A percentile compares a stretch with the other conserved stretches of the same genome.
These are phyloP conservation scores for Hirtodrosophila duncani DNA, from an alignment of 2,888 invertebrate species.

Conservation along the genomic window DNA sequence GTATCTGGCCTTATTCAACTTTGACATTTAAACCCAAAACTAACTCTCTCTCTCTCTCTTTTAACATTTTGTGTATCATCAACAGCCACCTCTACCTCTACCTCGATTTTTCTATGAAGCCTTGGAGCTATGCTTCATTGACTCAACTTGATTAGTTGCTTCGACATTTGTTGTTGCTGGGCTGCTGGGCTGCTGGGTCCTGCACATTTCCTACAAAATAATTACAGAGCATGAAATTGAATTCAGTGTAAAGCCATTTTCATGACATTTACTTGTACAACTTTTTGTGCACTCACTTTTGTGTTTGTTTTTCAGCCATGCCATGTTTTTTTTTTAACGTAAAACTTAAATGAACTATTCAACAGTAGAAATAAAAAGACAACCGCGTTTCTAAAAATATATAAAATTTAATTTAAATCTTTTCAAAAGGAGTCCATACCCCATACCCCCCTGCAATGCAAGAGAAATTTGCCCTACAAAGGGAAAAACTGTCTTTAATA, in stretches of 20 bases:
- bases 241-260: slow-evolving; percentile 54
- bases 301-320: slow-evolving; percentile 4
- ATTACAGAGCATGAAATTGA: slow-evolving; percentile 60
- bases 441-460: no score
- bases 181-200: background rate
- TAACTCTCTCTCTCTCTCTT: background rate
- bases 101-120: slow-evolving; percentile 1
- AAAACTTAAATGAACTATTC: background rate
- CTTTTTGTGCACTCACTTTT: slow-evolving; percentile 25
- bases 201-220: slow-evolving; percentile 44
- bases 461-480: no score
- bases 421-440: no score
- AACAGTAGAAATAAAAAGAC: background rate
- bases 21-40: slow-evolving; percentile 25
- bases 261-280: slow-evolving; percentile 42
- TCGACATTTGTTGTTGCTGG: slow-evolving; percentile 18
- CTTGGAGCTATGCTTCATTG: slow-evolving; percentile 14
- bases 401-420: no score
- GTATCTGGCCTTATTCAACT: no score
- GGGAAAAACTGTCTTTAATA: no score
- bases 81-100: no score
- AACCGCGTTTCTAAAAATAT: no score
- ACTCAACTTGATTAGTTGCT: slow-evolving; percentile 43
- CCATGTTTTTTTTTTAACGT: background rate
- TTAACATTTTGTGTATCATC: slow-evolving; percentile 2